Conservation (phyloP, 2,888 invertebrate genomes). For the Tribolium freemani region DNA sequence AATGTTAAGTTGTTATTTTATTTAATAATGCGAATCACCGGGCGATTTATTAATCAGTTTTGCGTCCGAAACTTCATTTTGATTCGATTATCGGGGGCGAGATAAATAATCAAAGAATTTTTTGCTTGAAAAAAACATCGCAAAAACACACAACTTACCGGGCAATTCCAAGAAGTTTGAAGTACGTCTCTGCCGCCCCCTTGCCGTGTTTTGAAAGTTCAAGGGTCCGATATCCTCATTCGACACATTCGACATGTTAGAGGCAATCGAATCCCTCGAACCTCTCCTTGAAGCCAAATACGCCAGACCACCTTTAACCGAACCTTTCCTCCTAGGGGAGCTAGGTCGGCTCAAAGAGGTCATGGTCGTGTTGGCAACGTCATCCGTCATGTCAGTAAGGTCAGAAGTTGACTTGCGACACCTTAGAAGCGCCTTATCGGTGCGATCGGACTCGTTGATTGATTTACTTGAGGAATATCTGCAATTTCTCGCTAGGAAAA, state of each 20-base stretch:
- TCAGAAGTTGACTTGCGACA: conserved; percentile 85
- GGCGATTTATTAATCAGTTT: too few relatives aligned
- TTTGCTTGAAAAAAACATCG: not conserved
- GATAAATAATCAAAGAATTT: not conserved
- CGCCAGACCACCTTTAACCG: conserved; percentile 79
- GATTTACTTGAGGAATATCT: conserved; percentile 62
- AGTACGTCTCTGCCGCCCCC: conserved; percentile 84
- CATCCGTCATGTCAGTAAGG: conserved; percentile 75
- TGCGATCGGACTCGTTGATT: conserved; percentile 68
- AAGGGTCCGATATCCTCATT: conserved; percentile 87
- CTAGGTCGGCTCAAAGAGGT: conserved; percentile 75
- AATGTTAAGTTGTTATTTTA: too few relatives aligned
- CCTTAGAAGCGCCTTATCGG: conserved; percentile 66
- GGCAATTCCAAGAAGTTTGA: conserved; percentile 91
- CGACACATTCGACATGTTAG: conserved; percentile 80
- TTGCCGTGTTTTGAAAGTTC: conserved; percentile 83
- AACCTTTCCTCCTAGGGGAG: conserved; percentile 79
- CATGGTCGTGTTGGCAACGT: conserved; percentile 72
- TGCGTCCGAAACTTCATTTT: too few relatives aligned
- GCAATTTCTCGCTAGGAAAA: conserved; percentile 53
- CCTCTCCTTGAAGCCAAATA: conserved; percentile 89
- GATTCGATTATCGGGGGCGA: too few relatives aligned
- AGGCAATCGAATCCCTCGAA: conserved; percentile 78
- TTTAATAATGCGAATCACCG: too few relatives aligned
- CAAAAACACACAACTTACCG: conserved; percentile 69